Base-by-base conservation (phyloP, 2,113 vertebrate genomes). In the Edolisoma coerulescens region DNA sequence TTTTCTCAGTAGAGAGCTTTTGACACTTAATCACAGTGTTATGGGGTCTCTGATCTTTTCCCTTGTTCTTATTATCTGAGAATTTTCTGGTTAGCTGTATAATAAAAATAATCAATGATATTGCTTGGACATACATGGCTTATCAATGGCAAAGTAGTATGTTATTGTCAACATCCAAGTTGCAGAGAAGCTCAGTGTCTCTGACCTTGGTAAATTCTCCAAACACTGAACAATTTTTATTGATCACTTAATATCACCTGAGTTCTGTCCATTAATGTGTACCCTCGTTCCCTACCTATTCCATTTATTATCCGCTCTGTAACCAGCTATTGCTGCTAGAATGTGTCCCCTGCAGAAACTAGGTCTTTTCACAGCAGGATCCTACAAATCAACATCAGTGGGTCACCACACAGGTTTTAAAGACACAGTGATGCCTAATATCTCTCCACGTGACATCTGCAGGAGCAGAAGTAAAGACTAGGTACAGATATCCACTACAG, bases 311-410 rank as follows among this genome's bases (percentile, higher is more conserved):
- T 97, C 97, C 22, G 82, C 96, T 96, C 97, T 98, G n/a, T 97
- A 97, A 97, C 96, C 95, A 97, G 97, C 96, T 95, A 84, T 95
- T 93, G 95, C 97, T 83, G 95, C 95, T 91, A 93, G 95, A 98
- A 97, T 84, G 86, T 90, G 78, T 97, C 95, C 95, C 95, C 96
- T 96, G 96, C 93, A 95, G 98, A 98, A 98, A 98, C 93, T 97
- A 98, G 98, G 98, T 97, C 97, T 98, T 98, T 97, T 97, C 98
- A 95, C 98, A 98, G 98, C 97, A 79, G 98, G 98, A 96, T 97
- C 91, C 87, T 47, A 84, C 94, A 98, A 97, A 98, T 98, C 97
- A 97, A 97, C 97, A 97, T 97, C 97, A 98, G 84, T 97, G 96
- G 96, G 97, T 97, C 97, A 98, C 97, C 96, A 97, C 61, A 95